A percentile compares a stretch with the other conserved stretches of the same genome.
phyloP scores from a whole-genome alignment of 2,797 vertebrate species.

The Enteromius treurensis region DNA sequence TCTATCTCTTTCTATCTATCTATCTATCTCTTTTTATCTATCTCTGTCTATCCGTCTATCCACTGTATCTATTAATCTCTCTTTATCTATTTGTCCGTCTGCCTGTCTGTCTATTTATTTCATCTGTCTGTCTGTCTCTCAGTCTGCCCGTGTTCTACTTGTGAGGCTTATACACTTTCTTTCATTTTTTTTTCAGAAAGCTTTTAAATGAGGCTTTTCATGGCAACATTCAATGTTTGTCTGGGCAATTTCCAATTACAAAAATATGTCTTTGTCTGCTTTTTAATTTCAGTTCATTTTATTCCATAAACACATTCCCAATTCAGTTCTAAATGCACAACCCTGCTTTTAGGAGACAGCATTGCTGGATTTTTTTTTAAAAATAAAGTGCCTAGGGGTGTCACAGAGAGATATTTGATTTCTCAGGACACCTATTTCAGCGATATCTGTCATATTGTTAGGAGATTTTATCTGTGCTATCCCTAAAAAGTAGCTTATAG shows the following conservation, averaged over 20 bases:
- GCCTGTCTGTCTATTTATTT: background rate
- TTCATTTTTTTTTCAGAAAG: background rate
- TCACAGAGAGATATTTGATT: background rate
- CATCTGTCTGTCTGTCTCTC: background rate
- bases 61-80: no score
- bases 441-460: background rate
- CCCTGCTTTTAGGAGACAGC: background rate
- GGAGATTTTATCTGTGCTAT: background rate
- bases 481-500: background rate
- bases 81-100: background rate
- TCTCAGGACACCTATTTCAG: constrained; percentile 15
- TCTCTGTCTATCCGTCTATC: rapidly evolving
- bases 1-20: background rate
- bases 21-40: background rate
- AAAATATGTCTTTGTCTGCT: background rate
- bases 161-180: background rate
- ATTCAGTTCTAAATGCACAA: background rate
- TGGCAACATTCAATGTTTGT: background rate
- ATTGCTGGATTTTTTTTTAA: background rate
- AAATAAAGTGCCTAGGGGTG: background rate
- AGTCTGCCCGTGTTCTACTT: background rate
- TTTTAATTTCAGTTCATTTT: background rate
- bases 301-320: background rate
- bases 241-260: background rate
- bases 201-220: background rate